phyloP scores from a whole-genome alignment of 1,140 invertebrate genomes.

The Triops longicaudatus region DNA sequence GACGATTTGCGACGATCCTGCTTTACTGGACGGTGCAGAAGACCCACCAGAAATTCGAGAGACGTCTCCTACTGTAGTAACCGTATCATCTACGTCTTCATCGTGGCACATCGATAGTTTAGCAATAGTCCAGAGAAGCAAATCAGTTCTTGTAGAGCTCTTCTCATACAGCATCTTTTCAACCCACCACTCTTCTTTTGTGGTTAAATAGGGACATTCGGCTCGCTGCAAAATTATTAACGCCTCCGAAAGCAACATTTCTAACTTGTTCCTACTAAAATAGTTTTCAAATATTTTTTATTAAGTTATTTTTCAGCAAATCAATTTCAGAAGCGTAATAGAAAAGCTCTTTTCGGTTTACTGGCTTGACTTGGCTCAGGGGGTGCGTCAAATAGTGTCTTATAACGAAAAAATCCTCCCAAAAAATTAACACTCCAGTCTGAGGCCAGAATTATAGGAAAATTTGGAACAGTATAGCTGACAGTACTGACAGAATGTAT shows the following conservation, averaged over 20 bases:
- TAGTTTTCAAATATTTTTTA: too few relatives aligned
- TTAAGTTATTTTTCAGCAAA: too few relatives aligned
- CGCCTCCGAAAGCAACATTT: neutral
- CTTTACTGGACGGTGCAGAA: neutral
- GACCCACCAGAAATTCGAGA: neutral
- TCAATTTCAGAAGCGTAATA: too few relatives aligned
- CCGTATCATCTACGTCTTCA: neutral
- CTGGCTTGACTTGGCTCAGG: too few relatives aligned
- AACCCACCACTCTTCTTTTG: conserved; percentile 22
- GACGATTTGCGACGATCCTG: too few relatives aligned
- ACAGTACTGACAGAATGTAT: too few relatives aligned
- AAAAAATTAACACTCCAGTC: too few relatives aligned
- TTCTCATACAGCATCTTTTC: conserved; percentile 2
- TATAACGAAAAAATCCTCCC: too few relatives aligned
- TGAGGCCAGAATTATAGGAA: too few relatives aligned
- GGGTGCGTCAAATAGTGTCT: too few relatives aligned
- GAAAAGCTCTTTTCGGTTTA: too few relatives aligned
- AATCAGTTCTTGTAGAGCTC: neutral
- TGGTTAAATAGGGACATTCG: conserved; percentile 9
- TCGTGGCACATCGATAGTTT: neutral
- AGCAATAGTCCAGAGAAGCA: conserved; percentile 17
- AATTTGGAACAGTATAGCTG: too few relatives aligned
- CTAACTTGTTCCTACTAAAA: neutral
- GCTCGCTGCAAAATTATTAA: neutral
- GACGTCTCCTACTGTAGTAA: neutral